These are phyloP conservation scores for Micrasema longulum DNA, from an alignment of 1,140 invertebrate species.

Conservation along the genomic window DNA sequence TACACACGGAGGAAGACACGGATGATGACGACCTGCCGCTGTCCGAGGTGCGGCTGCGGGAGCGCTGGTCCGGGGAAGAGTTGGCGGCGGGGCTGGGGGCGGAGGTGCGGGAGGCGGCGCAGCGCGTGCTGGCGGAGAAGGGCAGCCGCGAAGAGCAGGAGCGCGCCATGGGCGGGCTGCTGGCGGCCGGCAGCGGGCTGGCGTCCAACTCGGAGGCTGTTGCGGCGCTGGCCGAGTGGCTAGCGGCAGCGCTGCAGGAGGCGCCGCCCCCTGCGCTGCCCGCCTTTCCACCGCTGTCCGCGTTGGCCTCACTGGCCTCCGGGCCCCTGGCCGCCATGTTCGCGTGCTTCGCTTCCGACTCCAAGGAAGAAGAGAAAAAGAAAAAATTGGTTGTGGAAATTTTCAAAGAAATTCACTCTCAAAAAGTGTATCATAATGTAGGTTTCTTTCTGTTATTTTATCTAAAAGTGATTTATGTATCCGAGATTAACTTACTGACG, in stretches of 20 bases:
- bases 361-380: conserved; percentile 82
- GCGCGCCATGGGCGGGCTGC: conserved; percentile 70
- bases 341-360: conserved; percentile 64
- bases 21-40: conserved; percentile 90
- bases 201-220: conserved; percentile 63
- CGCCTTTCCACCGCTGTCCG: conserved; percentile 58
- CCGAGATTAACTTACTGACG: conserved; percentile 60
- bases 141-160: conserved; percentile 53
- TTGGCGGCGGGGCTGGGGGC: conserved; percentile 70
- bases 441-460: conserved; percentile 87
- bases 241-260: conserved; percentile 62
- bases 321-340: conserved; percentile 64
- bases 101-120: conserved; percentile 74
- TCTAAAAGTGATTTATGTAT: conserved; percentile 64
- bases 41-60: conserved; percentile 72
- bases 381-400: conserved; percentile 79
- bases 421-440: conserved; percentile 76
- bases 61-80: conserved; percentile 65
- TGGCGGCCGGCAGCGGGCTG: conserved; percentile 68
- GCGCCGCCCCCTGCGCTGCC: conserved; percentile 59
- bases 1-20: conserved; percentile 78
- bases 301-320: conserved; percentile 59
- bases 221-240: conserved; percentile 62
- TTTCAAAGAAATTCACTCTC: conserved; percentile 78
- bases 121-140: conserved; percentile 70